Evolutionary conservation across 2,888 invertebrate genomes (phyloP).

Genomic region (Eupelmus urozonus): DNA sequence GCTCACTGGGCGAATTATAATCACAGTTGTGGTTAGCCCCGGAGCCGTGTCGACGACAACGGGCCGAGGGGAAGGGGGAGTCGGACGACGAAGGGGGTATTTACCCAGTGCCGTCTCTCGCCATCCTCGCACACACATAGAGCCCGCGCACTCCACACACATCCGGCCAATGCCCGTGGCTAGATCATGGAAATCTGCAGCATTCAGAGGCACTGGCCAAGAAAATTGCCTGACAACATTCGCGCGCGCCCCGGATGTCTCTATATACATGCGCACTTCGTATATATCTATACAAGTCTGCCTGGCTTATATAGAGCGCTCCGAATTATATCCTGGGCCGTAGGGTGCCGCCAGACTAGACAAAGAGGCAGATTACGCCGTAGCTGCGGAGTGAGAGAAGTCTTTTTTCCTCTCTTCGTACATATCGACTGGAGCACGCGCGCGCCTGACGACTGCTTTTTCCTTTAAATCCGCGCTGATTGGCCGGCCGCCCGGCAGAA

Average conservation of each 20-base stretch:
- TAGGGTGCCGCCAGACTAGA: slow-evolving; percentile 5
- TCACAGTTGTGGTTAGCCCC: slow-evolving; percentile 76
- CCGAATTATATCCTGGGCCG: neutral
- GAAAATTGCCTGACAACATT: slow-evolving; percentile 78
- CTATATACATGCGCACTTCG: neutral
- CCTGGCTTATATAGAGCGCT: neutral
- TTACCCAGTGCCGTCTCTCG: slow-evolving; percentile 65
- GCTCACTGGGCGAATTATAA: slow-evolving; percentile 74
- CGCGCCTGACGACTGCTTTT: neutral
- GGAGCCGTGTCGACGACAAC: slow-evolving; percentile 49
- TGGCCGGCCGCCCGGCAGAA: slow-evolving; percentile 8
- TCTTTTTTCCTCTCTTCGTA: neutral
- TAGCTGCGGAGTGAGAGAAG: neutral
- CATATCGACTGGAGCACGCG: slow-evolving; percentile 18
- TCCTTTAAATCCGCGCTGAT: slow-evolving; percentile 17
- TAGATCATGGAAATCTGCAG: slow-evolving; percentile 77
- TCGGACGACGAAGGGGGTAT: slow-evolving; percentile 65
- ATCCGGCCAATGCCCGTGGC: slow-evolving; percentile 62
- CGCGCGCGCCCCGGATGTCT: slow-evolving; percentile 62
- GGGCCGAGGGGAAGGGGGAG: slow-evolving; percentile 31
- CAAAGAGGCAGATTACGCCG: slow-evolving; percentile 38
- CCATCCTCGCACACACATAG: neutral
- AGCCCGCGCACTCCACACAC: no score
- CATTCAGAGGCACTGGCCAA: slow-evolving; percentile 77
- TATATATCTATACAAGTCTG: slow-evolving; percentile 47